phyloP scores from a whole-genome alignment of 1,140 invertebrate genomes.

The Drosophila navojoa region DNA sequence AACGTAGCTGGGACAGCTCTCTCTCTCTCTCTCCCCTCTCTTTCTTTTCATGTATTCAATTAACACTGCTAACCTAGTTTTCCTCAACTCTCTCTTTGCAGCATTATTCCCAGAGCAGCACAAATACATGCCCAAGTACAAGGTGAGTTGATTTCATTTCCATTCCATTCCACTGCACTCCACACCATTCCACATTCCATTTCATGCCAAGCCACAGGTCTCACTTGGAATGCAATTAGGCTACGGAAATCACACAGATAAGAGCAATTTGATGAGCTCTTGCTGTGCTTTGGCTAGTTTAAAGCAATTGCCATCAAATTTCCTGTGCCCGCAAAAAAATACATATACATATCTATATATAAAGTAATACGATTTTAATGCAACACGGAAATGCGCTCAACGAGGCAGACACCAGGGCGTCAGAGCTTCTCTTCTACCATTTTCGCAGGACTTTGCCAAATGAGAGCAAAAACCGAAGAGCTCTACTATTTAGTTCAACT shows the following conservation, averaged over 20 bases:
- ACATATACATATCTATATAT: neutral
- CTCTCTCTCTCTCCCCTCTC: neutral
- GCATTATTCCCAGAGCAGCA: constrained; percentile 49
- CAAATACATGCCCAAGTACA: constrained; percentile 15
- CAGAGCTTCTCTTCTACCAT: constrained; percentile 12
- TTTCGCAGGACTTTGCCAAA: constrained; percentile 26
- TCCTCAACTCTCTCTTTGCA: constrained; percentile 43
- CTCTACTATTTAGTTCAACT: no score
- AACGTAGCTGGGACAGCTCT: neutral
- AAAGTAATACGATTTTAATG: constrained; percentile 63
- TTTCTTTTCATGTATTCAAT: constrained; percentile 7
- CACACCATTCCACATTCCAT: constrained; percentile 3
- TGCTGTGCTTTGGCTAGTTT: constrained; percentile 42
- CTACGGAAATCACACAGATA: constrained; percentile 67
- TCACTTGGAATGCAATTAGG: constrained; percentile 22
- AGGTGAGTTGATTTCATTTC: constrained; percentile 50
- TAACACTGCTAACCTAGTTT: constrained; percentile 55
- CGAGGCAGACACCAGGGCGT: constrained; percentile 38
- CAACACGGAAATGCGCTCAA: constrained; percentile 69
- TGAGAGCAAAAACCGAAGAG: neutral
- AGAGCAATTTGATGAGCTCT: constrained; percentile 62
- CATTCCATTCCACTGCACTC: neutral
- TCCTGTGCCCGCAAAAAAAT: constrained; percentile 41
- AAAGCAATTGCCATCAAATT: constrained; percentile 69
- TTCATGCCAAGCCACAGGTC: constrained; percentile 9